phyloP scores from a whole-genome alignment of 2,797 vertebrate species.

The Thalassophryne amazonica region DNA sequence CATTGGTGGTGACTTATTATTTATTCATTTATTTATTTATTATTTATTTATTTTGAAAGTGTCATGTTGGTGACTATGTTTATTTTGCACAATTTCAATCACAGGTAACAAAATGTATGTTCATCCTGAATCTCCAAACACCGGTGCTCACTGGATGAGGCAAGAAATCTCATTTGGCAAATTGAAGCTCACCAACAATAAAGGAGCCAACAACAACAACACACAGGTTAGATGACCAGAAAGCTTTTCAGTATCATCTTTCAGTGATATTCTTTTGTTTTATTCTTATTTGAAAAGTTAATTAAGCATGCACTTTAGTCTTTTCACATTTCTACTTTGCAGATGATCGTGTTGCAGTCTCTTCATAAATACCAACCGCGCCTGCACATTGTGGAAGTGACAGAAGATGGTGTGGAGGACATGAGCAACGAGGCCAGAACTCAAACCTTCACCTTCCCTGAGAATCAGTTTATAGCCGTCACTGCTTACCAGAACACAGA shows the following conservation, averaged over 20 bases:
- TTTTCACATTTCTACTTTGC: constrained; percentile 5
- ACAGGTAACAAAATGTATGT: constrained; percentile 96
- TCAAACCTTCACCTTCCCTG: constrained; percentile 95
- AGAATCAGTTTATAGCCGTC: constrained; percentile 97
- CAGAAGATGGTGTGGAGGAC: constrained; percentile 95
- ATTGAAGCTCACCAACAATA: constrained; percentile 96
- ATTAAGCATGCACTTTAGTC: too few relatives aligned
- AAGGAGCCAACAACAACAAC: constrained; percentile 96
- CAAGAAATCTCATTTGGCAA: constrained; percentile 98
- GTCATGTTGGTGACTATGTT: background rate
- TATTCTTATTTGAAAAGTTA: background rate
- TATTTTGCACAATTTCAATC: background rate
- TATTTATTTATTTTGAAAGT: too few relatives aligned
- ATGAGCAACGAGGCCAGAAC: constrained; percentile 91
- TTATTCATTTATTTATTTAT: too few relatives aligned
- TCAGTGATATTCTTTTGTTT: background rate
- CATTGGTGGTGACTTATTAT: too few relatives aligned
- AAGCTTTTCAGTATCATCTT: background rate
- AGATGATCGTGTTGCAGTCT: constrained; percentile 99
- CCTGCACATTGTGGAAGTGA: constrained; percentile 96
- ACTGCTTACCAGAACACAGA: constrained; percentile 98
- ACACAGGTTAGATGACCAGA: constrained; percentile 83
- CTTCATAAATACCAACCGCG: constrained; percentile 96
- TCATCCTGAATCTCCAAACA: constrained; percentile 96
- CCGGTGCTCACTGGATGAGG: constrained; percentile 97